Evolutionary conservation across 2,113 vertebrate genomes (phyloP).

Genomic region (Engystomops pustulosus): DNA sequence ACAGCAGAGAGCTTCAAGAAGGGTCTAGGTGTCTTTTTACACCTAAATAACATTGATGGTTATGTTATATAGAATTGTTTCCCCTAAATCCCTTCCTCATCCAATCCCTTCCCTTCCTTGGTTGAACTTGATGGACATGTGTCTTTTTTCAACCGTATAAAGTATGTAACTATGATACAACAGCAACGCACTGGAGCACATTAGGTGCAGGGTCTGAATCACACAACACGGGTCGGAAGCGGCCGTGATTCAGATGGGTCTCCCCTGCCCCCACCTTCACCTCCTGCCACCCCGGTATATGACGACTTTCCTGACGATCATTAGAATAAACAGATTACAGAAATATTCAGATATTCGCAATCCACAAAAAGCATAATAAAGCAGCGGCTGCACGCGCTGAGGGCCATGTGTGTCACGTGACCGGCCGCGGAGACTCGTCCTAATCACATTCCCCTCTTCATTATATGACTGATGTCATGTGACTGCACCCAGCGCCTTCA

Average conservation of each 20-base stretch:
- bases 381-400: neutral
- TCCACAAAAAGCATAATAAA: slow-evolving; percentile 21
- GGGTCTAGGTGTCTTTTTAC: no score
- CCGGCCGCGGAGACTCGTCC: neutral
- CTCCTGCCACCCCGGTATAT: neutral
- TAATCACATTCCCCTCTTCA: neutral
- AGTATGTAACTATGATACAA: no score
- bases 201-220: no score
- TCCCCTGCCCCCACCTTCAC: neutral
- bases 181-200: no score
- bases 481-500: neutral
- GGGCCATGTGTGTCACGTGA: neutral
- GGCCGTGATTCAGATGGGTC: neutral
- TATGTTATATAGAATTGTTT: no score
- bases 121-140: no score
- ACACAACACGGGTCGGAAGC: no score
- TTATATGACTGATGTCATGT: neutral
- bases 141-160: no score
- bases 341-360: slow-evolving; percentile 4
- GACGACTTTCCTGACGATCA: neutral
- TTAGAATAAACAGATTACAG: slow-evolving; percentile 13
- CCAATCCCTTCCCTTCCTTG: no score
- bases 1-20: no score
- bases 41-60: no score
- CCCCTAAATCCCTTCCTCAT: no score